A percentile compares a stretch with the other conserved stretches of the same genome.
Conservation (phyloP, 2,888 invertebrate genomes). For the Epirrita christyi region DNA sequence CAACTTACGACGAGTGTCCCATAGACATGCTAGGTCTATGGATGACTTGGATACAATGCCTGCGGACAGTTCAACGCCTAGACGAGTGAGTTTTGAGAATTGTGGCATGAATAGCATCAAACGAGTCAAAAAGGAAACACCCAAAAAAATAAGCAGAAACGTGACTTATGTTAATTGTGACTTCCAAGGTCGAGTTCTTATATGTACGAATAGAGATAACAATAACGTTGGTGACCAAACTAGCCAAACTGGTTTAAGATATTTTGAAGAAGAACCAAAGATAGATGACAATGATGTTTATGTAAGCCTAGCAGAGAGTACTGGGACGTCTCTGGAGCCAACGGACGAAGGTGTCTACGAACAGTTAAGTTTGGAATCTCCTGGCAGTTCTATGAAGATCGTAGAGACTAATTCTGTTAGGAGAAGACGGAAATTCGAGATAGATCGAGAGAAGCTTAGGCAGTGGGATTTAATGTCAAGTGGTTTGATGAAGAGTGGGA, state of each 20-base stretch:
- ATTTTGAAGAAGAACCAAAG: conserved; percentile 59
- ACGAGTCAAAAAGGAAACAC: conserved; percentile 64
- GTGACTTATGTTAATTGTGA: conserved; percentile 92
- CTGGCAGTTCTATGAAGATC: conserved; percentile 46
- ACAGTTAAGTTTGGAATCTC: conserved; percentile 75
- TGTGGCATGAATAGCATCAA: conserved; percentile 75
- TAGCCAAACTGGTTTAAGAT: conserved; percentile 30
- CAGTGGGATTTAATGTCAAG: conserved; percentile 96
- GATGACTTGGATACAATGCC: conserved; percentile 89
- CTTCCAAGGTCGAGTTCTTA: conserved; percentile 78
- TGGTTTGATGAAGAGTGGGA: conserved; percentile 86
- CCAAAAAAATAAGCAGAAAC: conserved; percentile 86
- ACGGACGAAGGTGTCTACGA: conserved; percentile 85
- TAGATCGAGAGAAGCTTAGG: conserved; percentile 93
- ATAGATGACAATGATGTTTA: conserved; percentile 81
- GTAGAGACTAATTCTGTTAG: conserved; percentile 33
- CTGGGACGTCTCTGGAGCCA: conserved; percentile 51
- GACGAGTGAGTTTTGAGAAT: conserved; percentile 58
- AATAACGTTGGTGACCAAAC: conserved; percentile 46
- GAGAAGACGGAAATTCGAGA: conserved; percentile 83
- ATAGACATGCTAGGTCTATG: conserved; percentile 92
- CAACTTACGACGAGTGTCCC: conserved; percentile 90
- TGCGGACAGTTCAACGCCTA: conserved; percentile 48
- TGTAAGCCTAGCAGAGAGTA: conserved; percentile 75
- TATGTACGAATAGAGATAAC: conserved; percentile 54